Evolutionary conservation across 2,888 invertebrate species (phyloP).

Genomic region (Agonopterix subpropinquella): DNA sequence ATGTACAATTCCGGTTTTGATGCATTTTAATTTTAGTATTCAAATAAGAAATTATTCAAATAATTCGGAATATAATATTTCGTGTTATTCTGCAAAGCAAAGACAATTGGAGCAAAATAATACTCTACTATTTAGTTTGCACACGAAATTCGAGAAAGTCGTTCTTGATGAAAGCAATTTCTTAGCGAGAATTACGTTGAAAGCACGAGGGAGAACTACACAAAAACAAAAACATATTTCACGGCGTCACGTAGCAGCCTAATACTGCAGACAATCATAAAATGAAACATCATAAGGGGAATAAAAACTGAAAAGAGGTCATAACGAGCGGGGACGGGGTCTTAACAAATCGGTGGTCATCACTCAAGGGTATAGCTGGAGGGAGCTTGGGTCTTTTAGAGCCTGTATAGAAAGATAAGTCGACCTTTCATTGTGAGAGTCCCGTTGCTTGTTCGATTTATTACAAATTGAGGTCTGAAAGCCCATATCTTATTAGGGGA

Average conservation of each 20-base stretch:
- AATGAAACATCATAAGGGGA: slow-evolving; percentile 69
- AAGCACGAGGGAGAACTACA: slow-evolving; percentile 7
- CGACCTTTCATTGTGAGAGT: slow-evolving; percentile 57
- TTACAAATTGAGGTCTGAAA: slow-evolving; percentile 54
- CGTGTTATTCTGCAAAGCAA: no score
- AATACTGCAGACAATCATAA: slow-evolving; percentile 65
- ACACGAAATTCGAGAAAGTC: no score
- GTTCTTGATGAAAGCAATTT: no score
- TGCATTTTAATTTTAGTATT: no score
- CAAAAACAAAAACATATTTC: slow-evolving; percentile 28
- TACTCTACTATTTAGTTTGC: no score
- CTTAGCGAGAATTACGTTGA: no score
- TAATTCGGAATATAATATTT: no score
- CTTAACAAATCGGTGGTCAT: slow-evolving; percentile 71
- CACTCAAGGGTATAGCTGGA: slow-evolving; percentile 58
- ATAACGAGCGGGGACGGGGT: slow-evolving; percentile 58
- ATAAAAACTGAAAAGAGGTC: slow-evolving; percentile 69
- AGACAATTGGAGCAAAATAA: no score
- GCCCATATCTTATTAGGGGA: slow-evolving; percentile 43
- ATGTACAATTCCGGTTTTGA: no score
- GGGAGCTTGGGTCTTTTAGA: slow-evolving; percentile 37
- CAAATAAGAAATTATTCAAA: no score
- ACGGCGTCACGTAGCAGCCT: slow-evolving; percentile 48
- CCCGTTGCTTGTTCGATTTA: slow-evolving; percentile 55
- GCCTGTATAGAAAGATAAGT: slow-evolving; percentile 54